Evolutionary conservation across 2,888 invertebrate species (phyloP).

Genomic region (Atrina japonica): DNA sequence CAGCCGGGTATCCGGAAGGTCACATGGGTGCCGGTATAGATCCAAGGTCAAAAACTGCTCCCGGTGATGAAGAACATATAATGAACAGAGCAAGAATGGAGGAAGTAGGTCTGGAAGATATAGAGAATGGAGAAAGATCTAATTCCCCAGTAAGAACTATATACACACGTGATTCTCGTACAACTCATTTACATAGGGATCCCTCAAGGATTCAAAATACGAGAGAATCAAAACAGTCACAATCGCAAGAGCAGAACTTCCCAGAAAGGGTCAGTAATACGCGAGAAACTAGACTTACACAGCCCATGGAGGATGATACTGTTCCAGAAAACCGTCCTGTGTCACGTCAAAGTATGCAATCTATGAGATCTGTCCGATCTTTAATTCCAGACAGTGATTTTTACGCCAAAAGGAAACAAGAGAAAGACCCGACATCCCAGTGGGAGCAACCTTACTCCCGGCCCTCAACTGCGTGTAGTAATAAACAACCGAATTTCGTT

Average conservation of each 20-base stretch:
- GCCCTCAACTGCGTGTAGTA: constrained; percentile 46
- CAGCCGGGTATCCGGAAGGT: constrained; percentile 39
- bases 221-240: neutral
- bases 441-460: constrained; percentile 63
- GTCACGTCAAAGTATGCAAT: constrained; percentile 33
- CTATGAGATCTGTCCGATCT: constrained; percentile 26
- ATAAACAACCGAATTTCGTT: constrained; percentile 23
- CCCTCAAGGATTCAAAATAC: constrained; percentile 1
- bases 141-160: constrained; percentile 9
- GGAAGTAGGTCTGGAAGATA: constrained; percentile 25
- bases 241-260: no score
- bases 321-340: constrained; percentile 17
- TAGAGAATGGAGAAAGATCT: neutral
- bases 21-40: constrained; percentile 25
- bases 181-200: constrained; percentile 6
- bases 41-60: constrained; percentile 28
- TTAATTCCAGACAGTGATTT: constrained; percentile 55
- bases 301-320: neutral
- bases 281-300: constrained; percentile 4
- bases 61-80: constrained; percentile 23
- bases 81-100: constrained; percentile 1
- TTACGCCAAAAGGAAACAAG: constrained; percentile 54
- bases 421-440: constrained; percentile 53
- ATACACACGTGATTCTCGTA: constrained; percentile 11
- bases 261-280: neutral